Evolutionary conservation across 2,888 invertebrate genomes (phyloP).

Genomic region (Agrotis ipsilon): DNA sequence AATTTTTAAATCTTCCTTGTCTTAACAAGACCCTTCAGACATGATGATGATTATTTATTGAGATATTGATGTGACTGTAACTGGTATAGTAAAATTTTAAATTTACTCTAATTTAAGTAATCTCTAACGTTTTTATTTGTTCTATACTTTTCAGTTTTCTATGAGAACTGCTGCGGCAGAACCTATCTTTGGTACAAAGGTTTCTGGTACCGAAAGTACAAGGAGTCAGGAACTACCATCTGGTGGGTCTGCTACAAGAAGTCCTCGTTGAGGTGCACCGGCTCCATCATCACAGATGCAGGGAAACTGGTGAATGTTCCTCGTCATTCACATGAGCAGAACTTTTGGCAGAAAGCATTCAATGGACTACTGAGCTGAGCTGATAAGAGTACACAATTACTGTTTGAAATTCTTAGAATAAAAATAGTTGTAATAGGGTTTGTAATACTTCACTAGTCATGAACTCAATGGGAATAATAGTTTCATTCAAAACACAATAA

Average conservation of each 20-base stretch:
- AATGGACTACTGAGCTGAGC: constrained; percentile 54
- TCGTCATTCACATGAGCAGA: no score
- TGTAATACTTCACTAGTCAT: background rate
- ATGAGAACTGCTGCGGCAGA: constrained; percentile 61
- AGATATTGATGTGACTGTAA: background rate
- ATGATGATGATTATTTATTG: background rate
- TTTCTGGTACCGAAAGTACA: constrained; percentile 67
- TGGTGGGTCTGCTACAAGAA: constrained; percentile 74
- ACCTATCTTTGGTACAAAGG: constrained; percentile 63
- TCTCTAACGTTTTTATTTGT: background rate
- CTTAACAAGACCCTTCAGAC: no score
- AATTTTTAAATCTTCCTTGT: no score
- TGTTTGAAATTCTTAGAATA: background rate
- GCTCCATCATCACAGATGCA: constrained; percentile 65
- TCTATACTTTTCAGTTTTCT: constrained; percentile 56
- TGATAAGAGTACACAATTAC: background rate
- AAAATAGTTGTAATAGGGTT: constrained; percentile 6
- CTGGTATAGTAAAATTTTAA: no score
- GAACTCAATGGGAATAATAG: background rate
- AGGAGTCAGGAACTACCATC: constrained; percentile 64
- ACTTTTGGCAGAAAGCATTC: constrained; percentile 19
- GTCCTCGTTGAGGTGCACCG: constrained; percentile 66
- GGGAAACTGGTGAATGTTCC: constrained; percentile 42
- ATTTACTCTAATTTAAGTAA: no score
- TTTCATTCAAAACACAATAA: background rate